These are phyloP conservation scores for Podarcis muralis DNA, from an alignment of 2,113 vertebrate species.

Conservation along the genomic window DNA sequence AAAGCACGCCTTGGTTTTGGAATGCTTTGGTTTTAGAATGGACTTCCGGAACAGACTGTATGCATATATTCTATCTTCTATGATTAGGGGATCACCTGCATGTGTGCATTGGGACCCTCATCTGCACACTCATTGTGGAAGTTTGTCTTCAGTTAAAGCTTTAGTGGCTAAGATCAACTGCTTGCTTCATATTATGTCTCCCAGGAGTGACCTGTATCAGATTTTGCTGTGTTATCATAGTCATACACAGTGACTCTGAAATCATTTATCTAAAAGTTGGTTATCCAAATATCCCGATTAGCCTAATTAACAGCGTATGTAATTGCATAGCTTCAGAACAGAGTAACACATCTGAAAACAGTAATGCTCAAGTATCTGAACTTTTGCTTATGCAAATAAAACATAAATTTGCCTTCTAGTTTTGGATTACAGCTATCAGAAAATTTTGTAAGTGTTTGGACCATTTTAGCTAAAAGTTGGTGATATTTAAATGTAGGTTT, in stretches of 20 bases:
- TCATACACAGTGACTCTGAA: not conserved
- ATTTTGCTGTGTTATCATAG: not conserved
- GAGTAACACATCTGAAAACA: not conserved
- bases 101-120: not conserved
- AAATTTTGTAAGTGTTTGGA: not conserved
- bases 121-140: not conserved
- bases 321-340: not conserved
- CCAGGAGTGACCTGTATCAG: not conserved
- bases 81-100: not conserved
- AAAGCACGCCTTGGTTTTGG: too few species aligned
- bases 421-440: not conserved
- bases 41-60: not conserved
- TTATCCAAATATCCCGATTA: not conserved
- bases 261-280: not conserved
- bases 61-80: rapidly evolving
- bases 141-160: not conserved
- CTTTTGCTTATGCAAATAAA: not conserved
- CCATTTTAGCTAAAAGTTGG: not conserved
- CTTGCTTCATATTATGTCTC: not conserved
- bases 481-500: not conserved
- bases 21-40: too few species aligned
- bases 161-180: not conserved
- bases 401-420: not conserved
- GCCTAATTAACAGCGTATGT: not conserved
- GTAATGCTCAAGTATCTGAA: not conserved